Evolutionary conservation across 2,888 invertebrate species (phyloP).

Genomic region (Orgyia antiqua): DNA sequence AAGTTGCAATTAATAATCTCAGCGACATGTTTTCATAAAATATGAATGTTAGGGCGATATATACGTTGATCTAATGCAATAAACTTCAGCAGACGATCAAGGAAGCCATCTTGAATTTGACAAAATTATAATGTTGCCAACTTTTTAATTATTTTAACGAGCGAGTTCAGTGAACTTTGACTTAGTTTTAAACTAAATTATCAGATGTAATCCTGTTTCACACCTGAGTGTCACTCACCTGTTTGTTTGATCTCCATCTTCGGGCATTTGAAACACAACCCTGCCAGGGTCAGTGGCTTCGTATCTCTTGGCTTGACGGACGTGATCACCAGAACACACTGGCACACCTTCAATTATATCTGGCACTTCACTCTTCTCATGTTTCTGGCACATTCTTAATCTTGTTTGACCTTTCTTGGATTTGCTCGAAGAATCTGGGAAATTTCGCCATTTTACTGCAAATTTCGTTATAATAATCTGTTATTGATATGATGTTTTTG

Average conservation of each 20-base stretch:
- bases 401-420: conserved; percentile 56
- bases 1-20: too few relatives aligned
- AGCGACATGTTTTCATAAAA: conserved; percentile 12
- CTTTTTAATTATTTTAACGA: conserved; percentile 10
- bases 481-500: too few relatives aligned
- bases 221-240: conserved; percentile 33
- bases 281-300: conserved; percentile 42
- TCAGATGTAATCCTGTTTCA: too few relatives aligned
- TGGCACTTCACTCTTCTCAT: conserved; percentile 71
- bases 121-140: conserved; percentile 29
- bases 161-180: conserved; percentile 28
- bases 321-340: conserved; percentile 60
- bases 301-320: conserved; percentile 43
- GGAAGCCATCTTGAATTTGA: conserved; percentile 27
- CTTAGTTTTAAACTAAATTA: too few relatives aligned
- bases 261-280: conserved; percentile 58
- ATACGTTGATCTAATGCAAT: conserved; percentile 44
- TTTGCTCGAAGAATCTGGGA: conserved; percentile 59
- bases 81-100: conserved; percentile 15
- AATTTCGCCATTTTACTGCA: conserved; percentile 53
- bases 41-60: conserved; percentile 20
- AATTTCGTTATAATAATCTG: conserved; percentile 4
- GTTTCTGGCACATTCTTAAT: conserved; percentile 58
- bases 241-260: conserved; percentile 48
- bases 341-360: conserved; percentile 75